Conservation (phyloP, 2,888 invertebrate genomes). For the Steinernema hermaphroditum region DNA sequence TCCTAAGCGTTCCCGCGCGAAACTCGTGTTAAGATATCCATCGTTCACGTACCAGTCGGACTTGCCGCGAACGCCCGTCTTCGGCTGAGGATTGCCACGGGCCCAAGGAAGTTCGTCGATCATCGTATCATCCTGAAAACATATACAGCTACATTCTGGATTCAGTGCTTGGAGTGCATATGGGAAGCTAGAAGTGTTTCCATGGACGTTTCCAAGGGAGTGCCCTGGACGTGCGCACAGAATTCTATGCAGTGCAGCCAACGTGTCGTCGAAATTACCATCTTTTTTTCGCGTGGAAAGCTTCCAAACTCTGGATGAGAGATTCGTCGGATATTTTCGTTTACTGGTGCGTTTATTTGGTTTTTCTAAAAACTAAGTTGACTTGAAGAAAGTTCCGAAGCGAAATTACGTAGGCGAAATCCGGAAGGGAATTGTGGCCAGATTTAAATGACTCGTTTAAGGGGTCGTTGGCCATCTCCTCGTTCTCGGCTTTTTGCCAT, state of each 20-base stretch:
- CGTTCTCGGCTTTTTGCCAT: conserved; percentile 14
- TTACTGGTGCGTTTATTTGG: background rate
- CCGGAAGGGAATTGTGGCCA: conserved; percentile 21
- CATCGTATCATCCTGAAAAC: conserved; percentile 34
- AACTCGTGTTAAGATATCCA: conserved; percentile 11
- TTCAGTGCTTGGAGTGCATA: conserved; percentile 11
- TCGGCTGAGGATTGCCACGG: conserved; percentile 47
- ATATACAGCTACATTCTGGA: background rate
- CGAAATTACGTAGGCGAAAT: background rate
- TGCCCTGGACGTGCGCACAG: background rate
- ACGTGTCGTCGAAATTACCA: background rate
- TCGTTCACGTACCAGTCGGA: conserved; percentile 37
- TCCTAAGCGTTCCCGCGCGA: background rate
- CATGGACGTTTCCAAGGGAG: conserved; percentile 6
- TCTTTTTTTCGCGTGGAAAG: background rate
- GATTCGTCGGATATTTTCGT: background rate
- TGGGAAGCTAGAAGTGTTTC: background rate
- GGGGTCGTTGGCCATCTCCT: conserved; percentile 7
- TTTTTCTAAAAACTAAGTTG: background rate
- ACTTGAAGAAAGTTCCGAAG: background rate
- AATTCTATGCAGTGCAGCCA: background rate
- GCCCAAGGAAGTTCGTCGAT: conserved; percentile 46
- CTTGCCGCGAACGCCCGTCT: conserved; percentile 42
- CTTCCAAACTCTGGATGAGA: background rate
- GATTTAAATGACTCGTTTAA: conserved; percentile 24